A percentile compares a stretch with the other conserved stretches of the same genome.
phyloP scores from a whole-genome alignment of 2,113 vertebrate species.

The Paramisgurnus dabryanus region DNA sequence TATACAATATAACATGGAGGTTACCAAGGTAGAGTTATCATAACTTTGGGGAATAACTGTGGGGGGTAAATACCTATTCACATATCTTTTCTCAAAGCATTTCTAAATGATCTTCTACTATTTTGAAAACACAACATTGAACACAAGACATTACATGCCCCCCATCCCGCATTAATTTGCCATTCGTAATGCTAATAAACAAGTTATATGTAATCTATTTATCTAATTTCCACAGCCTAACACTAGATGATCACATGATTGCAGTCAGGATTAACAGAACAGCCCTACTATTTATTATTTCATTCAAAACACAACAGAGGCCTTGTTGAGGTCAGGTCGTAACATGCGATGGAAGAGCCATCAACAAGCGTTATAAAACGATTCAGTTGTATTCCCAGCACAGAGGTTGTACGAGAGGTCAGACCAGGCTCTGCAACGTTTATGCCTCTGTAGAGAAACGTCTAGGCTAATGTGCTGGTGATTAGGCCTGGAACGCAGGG shows the following conservation, averaged over 20 bases:
- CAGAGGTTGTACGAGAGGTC: background rate
- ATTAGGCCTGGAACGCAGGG: background rate
- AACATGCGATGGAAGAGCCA: background rate
- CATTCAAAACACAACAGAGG: conserved; percentile 3
- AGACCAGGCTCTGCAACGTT: background rate
- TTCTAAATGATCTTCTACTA: no score
- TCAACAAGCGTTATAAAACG: conserved; percentile 12
- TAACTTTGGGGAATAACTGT: no score
- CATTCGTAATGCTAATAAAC: background rate
- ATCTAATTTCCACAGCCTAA: background rate
- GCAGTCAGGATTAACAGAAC: background rate
- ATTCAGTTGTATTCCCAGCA: background rate
- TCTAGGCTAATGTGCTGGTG: background rate
- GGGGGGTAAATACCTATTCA: no score
- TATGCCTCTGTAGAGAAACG: background rate
- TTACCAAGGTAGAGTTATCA: no score
- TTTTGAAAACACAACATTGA: no score
- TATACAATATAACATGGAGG: no score
- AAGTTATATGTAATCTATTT: background rate
- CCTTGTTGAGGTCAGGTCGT: background rate
- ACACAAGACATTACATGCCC: background rate
- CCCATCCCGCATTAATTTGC: background rate
- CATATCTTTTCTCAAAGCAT: no score
- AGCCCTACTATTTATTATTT: background rate
- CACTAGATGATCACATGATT: background rate